Evolutionary conservation across 2,113 vertebrate species (phyloP).

Genomic region (Sula dactylatra): DNA sequence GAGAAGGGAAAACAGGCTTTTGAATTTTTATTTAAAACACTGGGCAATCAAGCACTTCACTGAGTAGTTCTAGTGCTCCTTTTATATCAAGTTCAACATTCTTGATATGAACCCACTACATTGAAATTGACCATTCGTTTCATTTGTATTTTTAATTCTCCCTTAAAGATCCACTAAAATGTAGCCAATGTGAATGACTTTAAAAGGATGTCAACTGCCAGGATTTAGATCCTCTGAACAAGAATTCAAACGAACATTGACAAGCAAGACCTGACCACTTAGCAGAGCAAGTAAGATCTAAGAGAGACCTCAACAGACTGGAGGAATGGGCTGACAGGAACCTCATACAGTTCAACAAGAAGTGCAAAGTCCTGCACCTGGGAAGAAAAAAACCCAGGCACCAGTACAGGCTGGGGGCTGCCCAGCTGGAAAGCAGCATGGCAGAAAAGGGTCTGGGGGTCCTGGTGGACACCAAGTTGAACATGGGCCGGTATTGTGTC

Average conservation of each 20-base stretch:
- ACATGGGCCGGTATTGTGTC: not conserved
- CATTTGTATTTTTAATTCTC: not conserved
- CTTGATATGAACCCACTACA: not conserved
- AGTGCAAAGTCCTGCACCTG: not conserved
- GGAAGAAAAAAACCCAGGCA: not conserved
- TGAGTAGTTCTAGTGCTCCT: not conserved
- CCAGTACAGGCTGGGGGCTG: not conserved
- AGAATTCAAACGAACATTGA: not conserved
- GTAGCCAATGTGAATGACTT: not conserved
- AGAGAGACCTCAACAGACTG: not conserved
- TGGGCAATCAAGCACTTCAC: not conserved
- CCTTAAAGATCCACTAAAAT: not conserved
- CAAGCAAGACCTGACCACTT: not conserved
- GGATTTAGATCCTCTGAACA: not conserved
- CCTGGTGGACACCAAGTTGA: not conserved
- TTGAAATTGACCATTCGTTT: not conserved
- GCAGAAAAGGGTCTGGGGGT: not conserved
- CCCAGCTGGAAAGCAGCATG: not conserved
- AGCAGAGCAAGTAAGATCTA: not conserved
- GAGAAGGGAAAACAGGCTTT: not conserved
- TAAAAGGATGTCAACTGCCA: not conserved
- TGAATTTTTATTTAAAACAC: not conserved
- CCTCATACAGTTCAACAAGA: not conserved
- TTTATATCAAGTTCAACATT: not conserved
- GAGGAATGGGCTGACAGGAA: not conserved